Percentiles rank a stretch among this genome's conserved stretches.
These are phyloP conservation scores for Caradrina clavipalpis DNA, from an alignment of 2,888 invertebrate genomes.

Conservation along the genomic window DNA sequence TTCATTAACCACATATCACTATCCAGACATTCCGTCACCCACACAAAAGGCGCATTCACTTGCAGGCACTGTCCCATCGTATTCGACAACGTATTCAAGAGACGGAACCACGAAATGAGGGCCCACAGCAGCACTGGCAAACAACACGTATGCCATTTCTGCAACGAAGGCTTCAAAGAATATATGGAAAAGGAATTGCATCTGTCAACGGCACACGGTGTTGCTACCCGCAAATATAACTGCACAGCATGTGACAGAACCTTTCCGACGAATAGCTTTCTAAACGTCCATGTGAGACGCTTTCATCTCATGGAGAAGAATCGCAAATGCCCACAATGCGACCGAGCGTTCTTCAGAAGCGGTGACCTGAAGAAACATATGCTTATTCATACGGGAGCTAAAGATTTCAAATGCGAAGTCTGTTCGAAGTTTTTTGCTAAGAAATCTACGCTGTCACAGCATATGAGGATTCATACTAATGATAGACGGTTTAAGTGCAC, in stretches of 20 bases:
- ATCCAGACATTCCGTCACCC: constrained; percentile 67
- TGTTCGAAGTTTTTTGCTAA: constrained; percentile 76
- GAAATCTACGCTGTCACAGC: constrained; percentile 75
- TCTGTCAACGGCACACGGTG: constrained; percentile 54
- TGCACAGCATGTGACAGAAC: constrained; percentile 51
- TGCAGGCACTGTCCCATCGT: constrained; percentile 80
- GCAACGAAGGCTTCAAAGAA: constrained; percentile 68
- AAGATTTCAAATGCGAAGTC: constrained; percentile 79
- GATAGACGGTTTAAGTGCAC: constrained; percentile 67
- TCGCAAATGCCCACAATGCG: constrained; percentile 67
- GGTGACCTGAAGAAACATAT: constrained; percentile 76
- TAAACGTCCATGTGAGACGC: constrained; percentile 41
- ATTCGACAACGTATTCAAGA: constrained; percentile 80
- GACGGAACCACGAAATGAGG: constrained; percentile 79
- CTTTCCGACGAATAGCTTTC: constrained; percentile 24
- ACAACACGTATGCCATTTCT: constrained; percentile 68
- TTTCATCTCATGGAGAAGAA: constrained; percentile 67
- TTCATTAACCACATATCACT: constrained; percentile 72
- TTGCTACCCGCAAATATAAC: constrained; percentile 13
- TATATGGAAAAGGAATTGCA: constrained; percentile 65
- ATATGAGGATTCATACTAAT: constrained; percentile 74
- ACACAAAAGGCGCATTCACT: constrained; percentile 70
- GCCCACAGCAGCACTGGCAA: constrained; percentile 65
- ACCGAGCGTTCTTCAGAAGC: constrained; percentile 60
- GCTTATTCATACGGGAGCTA: constrained; percentile 81